Evolutionary conservation across 2,888 invertebrate genomes (phyloP).

Genomic region (Lapara coniferarum): DNA sequence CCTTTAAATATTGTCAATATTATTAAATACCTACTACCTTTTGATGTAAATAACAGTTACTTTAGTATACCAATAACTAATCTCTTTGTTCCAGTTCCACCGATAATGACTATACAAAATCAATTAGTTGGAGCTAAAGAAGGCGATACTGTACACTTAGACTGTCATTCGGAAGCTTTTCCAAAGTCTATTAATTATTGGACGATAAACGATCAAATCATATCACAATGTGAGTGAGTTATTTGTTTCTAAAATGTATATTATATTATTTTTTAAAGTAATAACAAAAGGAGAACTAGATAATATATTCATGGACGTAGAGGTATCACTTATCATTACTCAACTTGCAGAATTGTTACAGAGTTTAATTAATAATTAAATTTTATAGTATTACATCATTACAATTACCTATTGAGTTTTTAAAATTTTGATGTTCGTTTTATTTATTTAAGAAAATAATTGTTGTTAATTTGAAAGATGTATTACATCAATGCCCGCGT

Average conservation of each 20-base stretch:
- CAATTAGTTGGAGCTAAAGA: conserved; percentile 89
- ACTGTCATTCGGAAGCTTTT: conserved; percentile 90
- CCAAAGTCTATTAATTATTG: conserved; percentile 92
- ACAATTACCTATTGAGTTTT: no score
- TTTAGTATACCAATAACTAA: conserved; percentile 6
- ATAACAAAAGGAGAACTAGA: background rate
- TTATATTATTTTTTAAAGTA: conserved; percentile 27
- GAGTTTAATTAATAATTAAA: no score
- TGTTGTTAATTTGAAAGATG: no score
- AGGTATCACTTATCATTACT: no score
- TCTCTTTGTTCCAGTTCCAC: conserved; percentile 85
- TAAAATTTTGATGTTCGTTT: no score
- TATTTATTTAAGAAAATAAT: no score
- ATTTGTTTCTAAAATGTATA: background rate
- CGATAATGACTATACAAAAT: conserved; percentile 91
- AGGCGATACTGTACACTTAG: conserved; percentile 87
- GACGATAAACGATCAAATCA: conserved; percentile 88
- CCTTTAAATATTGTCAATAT: no score
- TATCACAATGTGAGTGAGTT: conserved; percentile 85
- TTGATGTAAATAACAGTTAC: background rate
- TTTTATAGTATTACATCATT: no score
- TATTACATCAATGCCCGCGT: no score
- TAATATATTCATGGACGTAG: no score
- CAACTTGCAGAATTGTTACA: no score
- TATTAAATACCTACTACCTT: background rate